These are phyloP conservation scores for Sebastes flavidus DNA, from an alignment of 2,797 vertebrate genomes.

Conservation along the genomic window DNA sequence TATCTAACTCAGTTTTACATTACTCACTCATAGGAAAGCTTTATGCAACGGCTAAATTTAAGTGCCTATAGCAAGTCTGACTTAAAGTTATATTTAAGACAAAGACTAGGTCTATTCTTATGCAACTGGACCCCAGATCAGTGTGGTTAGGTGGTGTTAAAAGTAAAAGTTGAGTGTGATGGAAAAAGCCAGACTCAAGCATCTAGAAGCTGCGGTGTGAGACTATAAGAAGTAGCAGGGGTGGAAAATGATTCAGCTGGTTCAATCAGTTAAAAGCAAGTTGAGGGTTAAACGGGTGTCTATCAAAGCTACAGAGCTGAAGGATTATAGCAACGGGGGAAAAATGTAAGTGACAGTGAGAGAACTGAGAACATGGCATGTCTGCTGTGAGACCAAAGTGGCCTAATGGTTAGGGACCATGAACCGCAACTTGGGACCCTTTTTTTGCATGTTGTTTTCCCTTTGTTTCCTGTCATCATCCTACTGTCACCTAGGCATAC, in stretches of 20 bases:
- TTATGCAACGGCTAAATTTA: too few relatives aligned
- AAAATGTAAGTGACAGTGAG: background rate
- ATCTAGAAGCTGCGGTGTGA: constrained; percentile 14
- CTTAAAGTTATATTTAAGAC: too few relatives aligned
- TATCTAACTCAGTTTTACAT: too few relatives aligned
- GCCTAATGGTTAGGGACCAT: background rate
- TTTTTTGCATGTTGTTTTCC: background rate
- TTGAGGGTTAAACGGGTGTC: background rate
- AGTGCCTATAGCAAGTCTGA: too few relatives aligned
- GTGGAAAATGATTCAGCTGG: background rate
- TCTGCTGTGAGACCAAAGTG: background rate
- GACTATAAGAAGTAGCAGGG: background rate
- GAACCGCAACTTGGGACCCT: background rate
- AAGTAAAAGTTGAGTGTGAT: background rate
- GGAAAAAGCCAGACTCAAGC: constrained; percentile 18
- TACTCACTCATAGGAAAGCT: too few relatives aligned
- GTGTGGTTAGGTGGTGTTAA: background rate
- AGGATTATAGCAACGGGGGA: background rate
- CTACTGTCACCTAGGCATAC: background rate
- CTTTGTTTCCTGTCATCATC: background rate
- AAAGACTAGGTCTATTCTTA: too few relatives aligned
- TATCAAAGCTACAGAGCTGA: background rate
- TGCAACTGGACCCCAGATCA: background rate
- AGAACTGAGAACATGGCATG: background rate
- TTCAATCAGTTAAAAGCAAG: background rate